Conservation (phyloP, 2,797 vertebrate genomes). For the Tachyglossus aculeatus region DNA sequence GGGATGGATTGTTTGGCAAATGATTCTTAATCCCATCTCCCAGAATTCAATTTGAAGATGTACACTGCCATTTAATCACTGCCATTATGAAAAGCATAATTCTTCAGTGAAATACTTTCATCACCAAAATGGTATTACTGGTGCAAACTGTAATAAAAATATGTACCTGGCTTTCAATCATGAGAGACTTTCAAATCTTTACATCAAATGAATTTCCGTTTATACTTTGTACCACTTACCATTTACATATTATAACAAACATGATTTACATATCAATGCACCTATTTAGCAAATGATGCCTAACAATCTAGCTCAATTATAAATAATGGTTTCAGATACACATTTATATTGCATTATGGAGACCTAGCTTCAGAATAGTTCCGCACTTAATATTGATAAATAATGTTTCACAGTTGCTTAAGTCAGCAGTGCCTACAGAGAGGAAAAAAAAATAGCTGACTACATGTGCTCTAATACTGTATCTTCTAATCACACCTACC, state of each 20-base stretch:
- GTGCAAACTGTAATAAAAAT: conserved; percentile 47
- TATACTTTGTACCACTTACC: conserved; percentile 26
- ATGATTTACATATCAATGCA: conserved; percentile 10
- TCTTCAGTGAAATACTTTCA: conserved; percentile 22
- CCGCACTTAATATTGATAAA: conserved; percentile 45
- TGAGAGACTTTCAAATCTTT: conserved; percentile 48
- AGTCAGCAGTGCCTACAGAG: conserved; percentile 4
- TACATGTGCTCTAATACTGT: conserved; percentile 18
- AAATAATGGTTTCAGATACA: conserved; percentile 27
- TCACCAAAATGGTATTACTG: conserved; percentile 21
- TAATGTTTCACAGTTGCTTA: conserved; percentile 37
- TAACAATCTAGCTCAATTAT: conserved; percentile 30
- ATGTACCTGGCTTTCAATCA: conserved; percentile 39
- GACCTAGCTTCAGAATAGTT: not conserved
- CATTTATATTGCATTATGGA: conserved; percentile 10
- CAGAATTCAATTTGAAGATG: conserved; percentile 14
- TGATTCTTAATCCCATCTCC: not conserved
- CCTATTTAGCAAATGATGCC: conserved; percentile 25
- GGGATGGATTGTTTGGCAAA: not conserved
- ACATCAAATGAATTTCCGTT: conserved; percentile 42
- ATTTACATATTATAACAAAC: conserved; percentile 22
- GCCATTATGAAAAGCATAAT: conserved; percentile 12
- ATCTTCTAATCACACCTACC: not conserved
- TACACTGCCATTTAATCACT: conserved; percentile 16
- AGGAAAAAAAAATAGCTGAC: conserved; percentile 34